Conservation (phyloP, 2,113 vertebrate species). For the Forbesichthys papilliferus region DNA sequence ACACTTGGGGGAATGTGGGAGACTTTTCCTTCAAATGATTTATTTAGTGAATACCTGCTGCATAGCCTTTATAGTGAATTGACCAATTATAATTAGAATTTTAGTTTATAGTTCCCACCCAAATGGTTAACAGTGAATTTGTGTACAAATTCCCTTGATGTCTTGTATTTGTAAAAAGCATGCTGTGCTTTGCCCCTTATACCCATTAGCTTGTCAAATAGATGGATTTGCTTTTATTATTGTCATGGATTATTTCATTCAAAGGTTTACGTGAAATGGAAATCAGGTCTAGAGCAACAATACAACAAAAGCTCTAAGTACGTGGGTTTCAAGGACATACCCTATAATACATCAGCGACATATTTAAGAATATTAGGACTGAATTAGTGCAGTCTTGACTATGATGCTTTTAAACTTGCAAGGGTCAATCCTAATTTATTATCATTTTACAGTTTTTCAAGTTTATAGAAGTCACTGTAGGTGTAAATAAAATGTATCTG, state of each 20-base stretch:
- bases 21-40: constrained; percentile 52
- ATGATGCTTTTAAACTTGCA: constrained; percentile 32
- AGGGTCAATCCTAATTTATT: constrained; percentile 19
- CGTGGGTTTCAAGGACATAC: constrained; percentile 69
- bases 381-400: constrained; percentile 44
- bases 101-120: constrained; percentile 4
- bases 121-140: constrained; percentile 3
- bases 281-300: constrained; percentile 54
- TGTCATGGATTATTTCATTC: constrained; percentile 6
- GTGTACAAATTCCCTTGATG: constrained; percentile 16
- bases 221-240: constrained; percentile 38
- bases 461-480: constrained; percentile 12
- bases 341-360: constrained; percentile 51
- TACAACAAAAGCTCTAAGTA: constrained; percentile 46
- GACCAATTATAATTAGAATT: constrained; percentile 39
- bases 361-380: constrained; percentile 40
- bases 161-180: no score
- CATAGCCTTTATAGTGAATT: constrained; percentile 43
- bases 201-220: no score
- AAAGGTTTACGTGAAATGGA: constrained; percentile 60
- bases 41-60: constrained; percentile 28
- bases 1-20: constrained; percentile 29
- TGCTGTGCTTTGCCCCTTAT: no score
- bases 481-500: not conserved
- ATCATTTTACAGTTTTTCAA: not conserved